Percentiles rank a stretch among this genome's conserved stretches.
Conservation (phyloP, 2,888 invertebrate species). For the Rhopalosiphum nymphaeae region DNA sequence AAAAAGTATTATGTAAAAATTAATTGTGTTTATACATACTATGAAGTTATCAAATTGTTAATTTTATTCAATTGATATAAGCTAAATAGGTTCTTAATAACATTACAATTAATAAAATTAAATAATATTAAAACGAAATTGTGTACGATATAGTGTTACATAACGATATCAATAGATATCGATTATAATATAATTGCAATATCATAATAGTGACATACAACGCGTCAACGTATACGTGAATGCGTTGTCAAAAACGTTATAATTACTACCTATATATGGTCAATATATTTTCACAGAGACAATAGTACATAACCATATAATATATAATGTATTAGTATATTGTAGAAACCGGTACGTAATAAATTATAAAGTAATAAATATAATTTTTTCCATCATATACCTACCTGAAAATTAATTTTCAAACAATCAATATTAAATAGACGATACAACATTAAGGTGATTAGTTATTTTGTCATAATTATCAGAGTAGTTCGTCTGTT, state of each 20-base stretch:
- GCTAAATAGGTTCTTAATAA: not conserved
- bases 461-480: not conserved
- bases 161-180: not conserved
- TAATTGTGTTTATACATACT: not conserved
- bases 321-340: not conserved
- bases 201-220: not conserved
- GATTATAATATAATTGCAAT: not conserved
- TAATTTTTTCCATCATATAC: not conserved
- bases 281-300: no score
- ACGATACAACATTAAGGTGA: not conserved
- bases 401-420: not conserved
- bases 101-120: not conserved
- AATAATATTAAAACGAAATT: not conserved
- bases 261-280: not conserved
- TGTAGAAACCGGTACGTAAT: not conserved
- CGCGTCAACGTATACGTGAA: not conserved
- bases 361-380: not conserved
- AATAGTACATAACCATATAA: no score
- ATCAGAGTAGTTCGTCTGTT: not conserved
- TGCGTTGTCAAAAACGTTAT: not conserved
- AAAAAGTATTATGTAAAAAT: not conserved
- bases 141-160: not conserved
- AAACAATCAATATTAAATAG: not conserved
- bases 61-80: not conserved
- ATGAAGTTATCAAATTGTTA: not conserved